Conservation (phyloP, 2,888 invertebrate genomes). For the Kuschelorhynchus macadamiae region DNA sequence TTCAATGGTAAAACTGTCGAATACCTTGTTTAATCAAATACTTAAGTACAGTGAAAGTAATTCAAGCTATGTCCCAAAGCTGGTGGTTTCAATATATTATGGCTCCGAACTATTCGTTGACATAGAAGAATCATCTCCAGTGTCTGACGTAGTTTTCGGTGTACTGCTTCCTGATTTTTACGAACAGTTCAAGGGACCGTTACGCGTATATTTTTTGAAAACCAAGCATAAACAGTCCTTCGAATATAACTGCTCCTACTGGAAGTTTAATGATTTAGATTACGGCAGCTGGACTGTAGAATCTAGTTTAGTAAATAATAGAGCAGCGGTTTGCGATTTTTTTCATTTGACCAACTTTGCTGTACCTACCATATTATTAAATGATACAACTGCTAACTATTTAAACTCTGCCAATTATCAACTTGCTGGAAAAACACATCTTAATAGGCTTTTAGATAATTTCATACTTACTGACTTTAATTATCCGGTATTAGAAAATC, state of each 20-base stretch:
- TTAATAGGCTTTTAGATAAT: neutral
- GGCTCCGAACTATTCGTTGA: constrained; percentile 47
- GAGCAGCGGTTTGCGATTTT: constrained; percentile 31
- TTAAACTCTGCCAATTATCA: neutral
- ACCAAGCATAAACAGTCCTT: neutral
- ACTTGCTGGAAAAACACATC: neutral
- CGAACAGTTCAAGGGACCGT: constrained; percentile 35
- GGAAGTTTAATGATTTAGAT: constrained; percentile 41
- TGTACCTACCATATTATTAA: neutral
- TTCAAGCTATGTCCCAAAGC: constrained; percentile 32
- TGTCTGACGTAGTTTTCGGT: constrained; percentile 45
- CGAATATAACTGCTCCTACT: constrained; percentile 50
- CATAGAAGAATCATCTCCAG: constrained; percentile 11
- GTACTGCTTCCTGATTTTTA: constrained; percentile 45
- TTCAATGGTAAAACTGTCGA: constrained; percentile 30
- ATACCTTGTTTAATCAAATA: constrained; percentile 36
- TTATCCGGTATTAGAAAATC: neutral
- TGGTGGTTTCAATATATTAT: constrained; percentile 44
- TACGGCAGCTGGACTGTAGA: constrained; percentile 35
- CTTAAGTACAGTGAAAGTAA: constrained; percentile 9
- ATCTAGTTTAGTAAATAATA: neutral
- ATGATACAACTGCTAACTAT: neutral
- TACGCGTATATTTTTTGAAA: constrained; percentile 27
- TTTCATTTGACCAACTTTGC: constrained; percentile 43
- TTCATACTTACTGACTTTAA: neutral